These are phyloP conservation scores for Ardeotis arabs DNA, from an alignment of 2,113 vertebrate genomes.

Conservation along the genomic window DNA sequence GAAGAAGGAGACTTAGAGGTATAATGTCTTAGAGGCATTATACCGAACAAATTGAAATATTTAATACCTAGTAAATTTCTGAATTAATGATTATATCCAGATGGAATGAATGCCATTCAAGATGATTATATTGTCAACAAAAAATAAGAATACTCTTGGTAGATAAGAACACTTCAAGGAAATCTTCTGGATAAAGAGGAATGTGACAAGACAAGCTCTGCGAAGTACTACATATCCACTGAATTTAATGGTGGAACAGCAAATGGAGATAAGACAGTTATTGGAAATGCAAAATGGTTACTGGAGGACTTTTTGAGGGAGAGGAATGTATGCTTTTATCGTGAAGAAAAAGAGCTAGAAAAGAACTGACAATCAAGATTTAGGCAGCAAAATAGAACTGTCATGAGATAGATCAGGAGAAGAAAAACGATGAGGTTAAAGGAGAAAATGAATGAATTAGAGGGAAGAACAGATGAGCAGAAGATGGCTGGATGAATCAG, in stretches of 20 bases:
- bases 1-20: background rate
- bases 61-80: background rate
- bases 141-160: background rate
- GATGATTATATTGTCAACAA: background rate
- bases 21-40: background rate
- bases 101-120: background rate
- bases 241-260: background rate
- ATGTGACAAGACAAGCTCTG: background rate
- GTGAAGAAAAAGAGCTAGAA: background rate
- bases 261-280: background rate
- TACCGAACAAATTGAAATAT: background rate
- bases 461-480: background rate
- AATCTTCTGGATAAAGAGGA: background rate
- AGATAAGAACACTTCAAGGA: background rate
- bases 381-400: background rate
- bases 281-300: background rate
- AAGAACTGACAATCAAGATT: background rate
- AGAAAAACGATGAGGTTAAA: background rate
- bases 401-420: background rate
- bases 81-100: background rate
- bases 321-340: background rate
- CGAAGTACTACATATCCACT: background rate
- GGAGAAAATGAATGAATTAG: background rate
- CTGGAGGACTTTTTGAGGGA: background rate
- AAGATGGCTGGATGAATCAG: background rate